phyloP scores from a whole-genome alignment of 2,113 vertebrate genomes.

The Mustelus asterias region DNA sequence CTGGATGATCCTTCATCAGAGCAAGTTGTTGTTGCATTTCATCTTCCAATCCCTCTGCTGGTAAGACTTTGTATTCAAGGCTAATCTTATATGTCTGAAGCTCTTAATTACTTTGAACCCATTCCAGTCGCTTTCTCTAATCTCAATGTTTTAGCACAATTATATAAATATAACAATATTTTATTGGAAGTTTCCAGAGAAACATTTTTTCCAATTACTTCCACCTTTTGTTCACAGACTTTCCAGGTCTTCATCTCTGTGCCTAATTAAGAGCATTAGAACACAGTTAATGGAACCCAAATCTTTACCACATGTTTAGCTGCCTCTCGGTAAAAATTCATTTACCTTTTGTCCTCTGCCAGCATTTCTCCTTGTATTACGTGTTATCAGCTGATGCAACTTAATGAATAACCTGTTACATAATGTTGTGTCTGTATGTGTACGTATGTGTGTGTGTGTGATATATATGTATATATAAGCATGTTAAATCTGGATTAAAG shows the following conservation, averaged over 20 bases:
- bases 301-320: neutral
- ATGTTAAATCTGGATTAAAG: neutral
- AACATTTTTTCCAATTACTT: slow-evolving; percentile 3
- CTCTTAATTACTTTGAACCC: neutral
- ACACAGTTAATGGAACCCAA: neutral
- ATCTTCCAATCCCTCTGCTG: neutral
- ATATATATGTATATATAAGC: neutral
- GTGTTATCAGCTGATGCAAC: neutral
- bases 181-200: neutral
- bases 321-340: neutral
- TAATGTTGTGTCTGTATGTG: no score
- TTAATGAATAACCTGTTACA: neutral
- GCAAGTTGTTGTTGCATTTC: neutral
- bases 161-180: neutral
- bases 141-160: neutral
- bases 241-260: neutral
- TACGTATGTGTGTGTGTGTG: no score
- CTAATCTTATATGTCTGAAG: neutral
- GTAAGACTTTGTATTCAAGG: neutral
- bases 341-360: neutral
- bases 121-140: neutral
- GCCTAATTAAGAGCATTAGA: neutral
- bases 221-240: neutral
- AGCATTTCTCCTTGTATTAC: neutral
- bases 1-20: no score